phyloP scores from a whole-genome alignment of 2,888 invertebrate genomes.

The Brassicogethes aeneus region DNA sequence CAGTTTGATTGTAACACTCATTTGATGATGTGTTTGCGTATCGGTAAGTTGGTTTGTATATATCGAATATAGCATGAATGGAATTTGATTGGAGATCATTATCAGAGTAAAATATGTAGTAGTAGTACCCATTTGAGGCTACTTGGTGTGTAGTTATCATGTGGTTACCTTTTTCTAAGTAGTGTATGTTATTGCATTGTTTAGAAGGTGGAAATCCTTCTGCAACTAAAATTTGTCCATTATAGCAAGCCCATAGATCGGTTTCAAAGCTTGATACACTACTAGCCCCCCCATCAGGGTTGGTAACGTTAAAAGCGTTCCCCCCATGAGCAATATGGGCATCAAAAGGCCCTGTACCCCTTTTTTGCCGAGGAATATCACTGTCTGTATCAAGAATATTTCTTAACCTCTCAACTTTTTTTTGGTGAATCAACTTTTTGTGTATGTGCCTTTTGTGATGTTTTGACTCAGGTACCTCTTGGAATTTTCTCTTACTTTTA shows the following conservation, averaged over 20 bases:
- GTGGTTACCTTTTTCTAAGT: conserved; percentile 59
- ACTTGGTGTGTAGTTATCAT: conserved; percentile 65
- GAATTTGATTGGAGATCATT: conserved; percentile 72
- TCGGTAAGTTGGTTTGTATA: conserved; percentile 75
- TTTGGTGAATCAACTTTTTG: conserved; percentile 5
- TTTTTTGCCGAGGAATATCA: conserved; percentile 8
- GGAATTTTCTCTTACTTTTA: conserved; percentile 14
- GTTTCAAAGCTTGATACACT: conserved; percentile 80
- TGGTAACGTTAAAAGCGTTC: conserved; percentile 52
- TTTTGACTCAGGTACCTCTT: background rate
- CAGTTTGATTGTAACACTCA: conserved; percentile 66
- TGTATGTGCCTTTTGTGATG: conserved; percentile 18
- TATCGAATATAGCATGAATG: conserved; percentile 76
- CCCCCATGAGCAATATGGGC: conserved; percentile 71
- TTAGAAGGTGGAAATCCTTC: conserved; percentile 61
- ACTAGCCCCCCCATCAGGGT: conserved; percentile 50
- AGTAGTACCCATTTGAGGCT: conserved; percentile 71
- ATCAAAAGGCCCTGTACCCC: conserved; percentile 44
- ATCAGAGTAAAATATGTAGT: conserved; percentile 83
- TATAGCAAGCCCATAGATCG: conserved; percentile 64
- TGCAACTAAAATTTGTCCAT: conserved; percentile 64
- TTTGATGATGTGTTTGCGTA: conserved; percentile 61
- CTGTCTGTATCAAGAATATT: conserved; percentile 1
- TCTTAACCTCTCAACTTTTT: conserved; percentile 7
- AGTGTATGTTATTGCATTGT: conserved; percentile 59